Evolutionary conservation across 1,140 invertebrate species (phyloP).

Genomic region (Drosophila leontia): DNA sequence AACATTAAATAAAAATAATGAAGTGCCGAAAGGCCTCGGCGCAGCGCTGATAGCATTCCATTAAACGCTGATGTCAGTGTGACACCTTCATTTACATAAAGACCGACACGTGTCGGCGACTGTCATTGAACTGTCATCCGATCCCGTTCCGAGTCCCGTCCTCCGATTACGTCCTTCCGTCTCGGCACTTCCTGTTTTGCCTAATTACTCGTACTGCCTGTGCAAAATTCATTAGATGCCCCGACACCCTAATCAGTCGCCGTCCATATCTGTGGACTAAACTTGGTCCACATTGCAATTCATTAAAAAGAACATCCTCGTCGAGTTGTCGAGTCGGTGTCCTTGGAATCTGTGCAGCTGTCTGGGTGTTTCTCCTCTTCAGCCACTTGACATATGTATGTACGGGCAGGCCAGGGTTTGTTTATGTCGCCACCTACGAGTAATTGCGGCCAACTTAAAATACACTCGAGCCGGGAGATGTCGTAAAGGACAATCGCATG

Average conservation of each 20-base stretch:
- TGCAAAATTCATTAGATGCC: conserved; percentile 63
- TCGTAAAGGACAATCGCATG: conserved; percentile 39
- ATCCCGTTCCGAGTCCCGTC: conserved; percentile 24
- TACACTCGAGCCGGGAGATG: conserved; percentile 40
- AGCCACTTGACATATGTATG: conserved; percentile 21
- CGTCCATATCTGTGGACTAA: conserved; percentile 41
- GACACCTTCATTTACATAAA: conserved; percentile 55
- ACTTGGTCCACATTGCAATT: conserved; percentile 59
- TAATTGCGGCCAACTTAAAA: conserved; percentile 74
- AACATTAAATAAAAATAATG: conserved; percentile 48
- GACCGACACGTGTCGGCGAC: conserved; percentile 45
- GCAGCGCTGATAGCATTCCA: conserved; percentile 34
- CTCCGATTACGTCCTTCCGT: conserved; percentile 17
- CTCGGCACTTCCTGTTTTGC: conserved; percentile 38
- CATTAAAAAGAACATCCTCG: conserved; percentile 71
- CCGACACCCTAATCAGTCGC: conserved; percentile 35
- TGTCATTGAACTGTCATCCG: conserved; percentile 60
- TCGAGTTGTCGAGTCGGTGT: conserved; percentile 37
- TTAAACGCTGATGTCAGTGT: conserved; percentile 64
- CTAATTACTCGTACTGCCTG: conserved; percentile 49
- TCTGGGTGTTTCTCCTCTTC: conserved; percentile 17
- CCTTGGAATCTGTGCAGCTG: conserved; percentile 30
- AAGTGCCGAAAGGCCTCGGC: conserved; percentile 12
- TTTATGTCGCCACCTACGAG: conserved; percentile 42
- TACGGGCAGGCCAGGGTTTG: conserved; percentile 32